phyloP scores from a whole-genome alignment of 2,888 invertebrate species.

The Acanthoscelides obtectus region DNA sequence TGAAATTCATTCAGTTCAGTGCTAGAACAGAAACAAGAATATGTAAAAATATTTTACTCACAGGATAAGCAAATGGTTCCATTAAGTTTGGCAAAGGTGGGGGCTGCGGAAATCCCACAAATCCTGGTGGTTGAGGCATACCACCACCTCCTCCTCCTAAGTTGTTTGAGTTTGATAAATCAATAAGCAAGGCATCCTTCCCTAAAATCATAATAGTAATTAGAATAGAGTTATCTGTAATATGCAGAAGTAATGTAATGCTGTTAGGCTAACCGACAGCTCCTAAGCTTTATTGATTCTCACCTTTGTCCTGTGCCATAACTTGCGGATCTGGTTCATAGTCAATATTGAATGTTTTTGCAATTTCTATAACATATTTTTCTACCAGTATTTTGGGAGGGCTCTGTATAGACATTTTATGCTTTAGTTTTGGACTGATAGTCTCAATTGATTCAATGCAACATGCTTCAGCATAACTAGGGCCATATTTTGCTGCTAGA shows the following conservation, averaged over 20 bases:
- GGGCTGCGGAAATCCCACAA: conserved; percentile 74
- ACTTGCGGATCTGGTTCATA: conserved; percentile 94
- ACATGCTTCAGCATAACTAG: conserved; percentile 86
- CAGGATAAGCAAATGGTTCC: conserved; percentile 65
- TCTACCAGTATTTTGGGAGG: conserved; percentile 95
- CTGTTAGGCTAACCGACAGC: conserved; percentile 7
- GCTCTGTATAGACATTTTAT: conserved; percentile 89
- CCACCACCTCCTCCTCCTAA: conserved; percentile 48
- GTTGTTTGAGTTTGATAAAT: conserved; percentile 59
- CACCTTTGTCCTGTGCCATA: conserved; percentile 66
- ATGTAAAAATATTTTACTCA: conserved; percentile 31
- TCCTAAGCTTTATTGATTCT: conserved; percentile 2
- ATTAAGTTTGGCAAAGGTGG: conserved; percentile 57
- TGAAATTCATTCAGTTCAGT: not conserved
- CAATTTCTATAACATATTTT: conserved; percentile 92
- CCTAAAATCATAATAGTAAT: conserved; percentile 22
- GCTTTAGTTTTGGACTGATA: conserved; percentile 85
- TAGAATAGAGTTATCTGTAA: too few species aligned
- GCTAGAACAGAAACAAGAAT: not conserved
- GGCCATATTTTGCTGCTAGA: conserved; percentile 88
- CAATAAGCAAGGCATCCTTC: conserved; percentile 64
- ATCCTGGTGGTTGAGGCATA: conserved; percentile 71
- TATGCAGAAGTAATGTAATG: too few species aligned
- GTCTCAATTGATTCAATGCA: conserved; percentile 74
- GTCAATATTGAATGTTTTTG: conserved; percentile 89